Conservation (phyloP, 2,888 invertebrate genomes). For the Megalurothrips usitatus region DNA sequence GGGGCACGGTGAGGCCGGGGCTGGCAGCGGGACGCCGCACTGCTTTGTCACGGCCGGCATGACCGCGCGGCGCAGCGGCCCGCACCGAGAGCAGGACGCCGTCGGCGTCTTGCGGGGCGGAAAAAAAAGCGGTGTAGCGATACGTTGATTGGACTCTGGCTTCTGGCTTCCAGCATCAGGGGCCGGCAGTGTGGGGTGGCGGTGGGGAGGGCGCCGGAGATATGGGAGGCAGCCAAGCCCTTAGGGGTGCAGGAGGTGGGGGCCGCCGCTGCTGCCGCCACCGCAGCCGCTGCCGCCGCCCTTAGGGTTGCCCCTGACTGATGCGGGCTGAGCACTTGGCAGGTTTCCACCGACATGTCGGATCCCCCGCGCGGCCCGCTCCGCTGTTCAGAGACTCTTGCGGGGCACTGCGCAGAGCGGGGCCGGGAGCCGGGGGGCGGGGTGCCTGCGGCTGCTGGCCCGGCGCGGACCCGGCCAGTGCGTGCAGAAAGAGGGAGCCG, state of each 20-base stretch:
- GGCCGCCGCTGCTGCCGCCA: not conserved
- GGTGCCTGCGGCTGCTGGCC: not conserved
- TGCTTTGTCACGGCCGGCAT: no score
- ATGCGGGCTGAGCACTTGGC: constrained; percentile 25
- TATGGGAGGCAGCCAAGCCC: constrained; percentile 7
- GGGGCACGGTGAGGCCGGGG: no score
- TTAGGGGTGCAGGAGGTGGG: not conserved
- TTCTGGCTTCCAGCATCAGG: not conserved
- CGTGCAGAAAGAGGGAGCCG: not conserved
- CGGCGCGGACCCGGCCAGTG: not conserved
- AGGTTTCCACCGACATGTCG: constrained; percentile 19
- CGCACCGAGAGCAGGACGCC: no score
- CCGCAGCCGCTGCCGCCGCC: not conserved
- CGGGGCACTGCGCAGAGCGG: not conserved
- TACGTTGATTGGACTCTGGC: constrained; percentile 1
- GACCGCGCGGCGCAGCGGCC: no score
- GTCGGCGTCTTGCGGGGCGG: no score
- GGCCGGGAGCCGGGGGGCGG: not conserved
- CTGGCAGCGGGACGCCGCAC: no score
- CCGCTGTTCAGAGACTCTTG: not conserved
- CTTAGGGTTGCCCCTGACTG: not conserved
- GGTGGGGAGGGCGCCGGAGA: not conserved
- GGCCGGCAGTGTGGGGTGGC: not conserved
- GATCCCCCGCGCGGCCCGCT: not conserved
- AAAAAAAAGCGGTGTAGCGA: not conserved